Evolutionary conservation across 2,888 invertebrate species (phyloP), one percentile per base, ranked within the genome.

Genomic region (Dolichomitus sp.): DNA sequence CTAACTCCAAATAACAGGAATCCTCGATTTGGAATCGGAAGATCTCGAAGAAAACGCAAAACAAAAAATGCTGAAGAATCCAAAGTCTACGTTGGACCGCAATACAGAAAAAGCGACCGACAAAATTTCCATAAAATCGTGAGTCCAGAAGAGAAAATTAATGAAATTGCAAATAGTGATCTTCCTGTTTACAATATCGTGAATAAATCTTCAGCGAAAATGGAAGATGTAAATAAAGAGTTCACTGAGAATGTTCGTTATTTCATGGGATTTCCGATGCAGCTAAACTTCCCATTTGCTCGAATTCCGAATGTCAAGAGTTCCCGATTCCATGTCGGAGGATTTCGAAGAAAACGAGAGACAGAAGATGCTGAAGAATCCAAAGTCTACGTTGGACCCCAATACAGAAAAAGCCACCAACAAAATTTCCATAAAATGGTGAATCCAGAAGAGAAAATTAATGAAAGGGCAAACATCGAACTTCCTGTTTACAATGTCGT

Each of bases 181-280:
- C 45, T 75, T 70, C 61, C 45, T 0, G 48, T 74, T 19, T 52
- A 78, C 50, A 78, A 79, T 52, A 66, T 82, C 33, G 30, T 70
- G 1, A 78, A 78, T 12, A 69, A 85, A 68, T 54, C 78, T 54
- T 75, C 78, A 23, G 37, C 59, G 19, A 65, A 75, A 45, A 52
- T 63, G 4, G 68, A 23, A 45, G 61, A 23, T 54, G n/a, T 33
- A 12, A 37, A 14, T 33, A 23, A 6, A 11, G n/a, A 33, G n/a
- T 14, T 52, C 5, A 30, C 11, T 30, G 14, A 30, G n/a, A 14
- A 57, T 57, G 12, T 14, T 30, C 17, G n/a, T 30, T 2, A 30
- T 14, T 57, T 14, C 0, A 57, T 2, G 12, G 27, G 14, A 30
- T 14, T 12, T 23, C 23, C 14, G 1, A 9, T 57, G 14, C 3